Evolutionary conservation across 2,888 invertebrate species (phyloP).

Genomic region (Nomada ferruginata): DNA sequence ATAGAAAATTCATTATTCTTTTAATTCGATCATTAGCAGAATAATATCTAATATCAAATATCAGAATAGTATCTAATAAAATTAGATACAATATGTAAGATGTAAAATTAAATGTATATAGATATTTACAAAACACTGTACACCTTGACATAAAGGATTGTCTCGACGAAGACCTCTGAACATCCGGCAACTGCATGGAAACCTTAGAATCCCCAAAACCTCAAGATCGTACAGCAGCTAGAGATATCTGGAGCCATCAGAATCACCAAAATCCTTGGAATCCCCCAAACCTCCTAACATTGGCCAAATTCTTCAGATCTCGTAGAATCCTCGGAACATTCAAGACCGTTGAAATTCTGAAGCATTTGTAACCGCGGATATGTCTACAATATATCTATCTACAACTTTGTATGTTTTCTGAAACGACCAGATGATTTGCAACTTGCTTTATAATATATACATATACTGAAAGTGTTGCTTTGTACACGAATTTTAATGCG

Average conservation of each 20-base stretch:
- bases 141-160: too few relatives aligned
- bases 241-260: constrained; percentile 25
- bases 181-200: neutral
- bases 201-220: constrained; percentile 6
- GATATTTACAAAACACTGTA: too few relatives aligned
- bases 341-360: neutral
- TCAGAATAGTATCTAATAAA: too few relatives aligned
- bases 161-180: neutral
- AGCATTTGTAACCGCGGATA: neutral
- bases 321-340: constrained; percentile 7
- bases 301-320: constrained; percentile 19
- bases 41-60: too few relatives aligned
- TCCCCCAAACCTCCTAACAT: constrained; percentile 9
- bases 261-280: constrained; percentile 19
- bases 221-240: neutral
- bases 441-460: too few relatives aligned
- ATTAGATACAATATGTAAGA: too few relatives aligned
- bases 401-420: neutral
- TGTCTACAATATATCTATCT: neutral
- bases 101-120: too few relatives aligned
- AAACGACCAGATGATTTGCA: too few relatives aligned
- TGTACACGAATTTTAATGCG: too few relatives aligned
- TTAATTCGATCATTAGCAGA: too few relatives aligned
- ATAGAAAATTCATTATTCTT: too few relatives aligned
- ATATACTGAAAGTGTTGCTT: too few relatives aligned